These are phyloP conservation scores for Acestrorhynchus altus DNA, from an alignment of 2,797 vertebrate genomes.

Conservation along the genomic window DNA sequence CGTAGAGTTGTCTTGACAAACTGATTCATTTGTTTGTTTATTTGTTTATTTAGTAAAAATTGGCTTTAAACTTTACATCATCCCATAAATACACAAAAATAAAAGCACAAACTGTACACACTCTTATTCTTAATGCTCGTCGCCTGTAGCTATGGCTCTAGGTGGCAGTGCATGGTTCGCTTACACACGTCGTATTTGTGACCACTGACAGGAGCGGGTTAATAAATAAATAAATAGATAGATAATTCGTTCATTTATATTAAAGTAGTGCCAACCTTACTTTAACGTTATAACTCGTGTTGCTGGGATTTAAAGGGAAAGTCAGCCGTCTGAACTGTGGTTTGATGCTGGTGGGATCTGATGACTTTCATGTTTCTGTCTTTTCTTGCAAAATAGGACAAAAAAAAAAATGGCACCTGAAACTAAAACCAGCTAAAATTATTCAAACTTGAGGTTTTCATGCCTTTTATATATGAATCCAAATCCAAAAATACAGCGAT, in stretches of 20 bases:
- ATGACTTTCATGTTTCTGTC: no score
- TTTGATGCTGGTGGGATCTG: no score
- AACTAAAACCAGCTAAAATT: no score
- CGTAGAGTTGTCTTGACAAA: conserved; percentile 58
- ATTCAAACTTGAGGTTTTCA: no score
- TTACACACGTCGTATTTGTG: background rate
- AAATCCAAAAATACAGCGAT: no score
- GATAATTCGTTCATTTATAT: background rate
- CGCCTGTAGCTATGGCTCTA: conserved; percentile 33
- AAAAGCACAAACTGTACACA: conserved; percentile 64
- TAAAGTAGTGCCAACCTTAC: background rate
- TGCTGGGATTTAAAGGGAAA: no score
- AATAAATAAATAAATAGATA: conserved; percentile 15
- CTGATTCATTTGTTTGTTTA: conserved; percentile 46
- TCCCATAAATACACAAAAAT: conserved; percentile 74
- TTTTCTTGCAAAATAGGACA: no score
- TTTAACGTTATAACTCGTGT: background rate
- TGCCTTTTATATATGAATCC: no score
- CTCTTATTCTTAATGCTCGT: background rate
- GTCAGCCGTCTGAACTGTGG: no score
- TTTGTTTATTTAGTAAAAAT: conserved; percentile 64
- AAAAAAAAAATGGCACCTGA: no score
- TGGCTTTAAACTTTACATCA: conserved; percentile 62
- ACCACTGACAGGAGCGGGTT: background rate
- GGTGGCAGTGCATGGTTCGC: conserved; percentile 45